Conservation (phyloP, 2,797 vertebrate species). For the Brachymystax lenok region DNA sequence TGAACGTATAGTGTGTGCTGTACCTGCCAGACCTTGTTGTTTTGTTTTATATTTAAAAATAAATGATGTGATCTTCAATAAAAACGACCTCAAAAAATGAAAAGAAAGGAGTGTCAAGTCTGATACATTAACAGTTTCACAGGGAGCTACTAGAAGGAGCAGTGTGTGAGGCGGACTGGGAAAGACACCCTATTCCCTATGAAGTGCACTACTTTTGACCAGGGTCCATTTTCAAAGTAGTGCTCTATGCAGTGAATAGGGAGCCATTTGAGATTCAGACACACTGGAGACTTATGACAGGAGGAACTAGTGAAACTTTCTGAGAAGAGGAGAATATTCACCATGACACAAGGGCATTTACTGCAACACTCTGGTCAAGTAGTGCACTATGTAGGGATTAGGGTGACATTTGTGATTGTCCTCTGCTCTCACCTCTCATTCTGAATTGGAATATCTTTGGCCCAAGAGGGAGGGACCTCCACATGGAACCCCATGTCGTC, state of each 20-base stretch:
- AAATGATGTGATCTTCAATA: too few species aligned
- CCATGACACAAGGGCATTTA: slow-evolving; percentile 38
- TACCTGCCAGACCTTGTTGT: too few species aligned
- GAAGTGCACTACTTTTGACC: background rate
- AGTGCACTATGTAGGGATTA: background rate
- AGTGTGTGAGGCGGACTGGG: background rate
- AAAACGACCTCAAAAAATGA: too few species aligned
- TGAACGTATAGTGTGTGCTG: too few species aligned
- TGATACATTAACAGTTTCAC: background rate
- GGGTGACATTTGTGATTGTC: background rate
- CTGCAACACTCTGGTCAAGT: slow-evolving; percentile 40
- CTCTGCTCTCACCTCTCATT: slow-evolving; percentile 70
- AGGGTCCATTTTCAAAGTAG: background rate
- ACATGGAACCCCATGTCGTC: slow-evolving; percentile 87
- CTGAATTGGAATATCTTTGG: slow-evolving; percentile 72
- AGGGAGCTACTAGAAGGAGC: background rate
- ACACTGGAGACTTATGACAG: slow-evolving; percentile 50
- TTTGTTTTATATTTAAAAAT: too few species aligned
- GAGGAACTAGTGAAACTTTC: slow-evolving; percentile 35
- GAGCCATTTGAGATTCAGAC: background rate
- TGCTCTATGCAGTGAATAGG: background rate
- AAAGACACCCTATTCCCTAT: background rate
- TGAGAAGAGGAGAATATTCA: slow-evolving; percentile 46
- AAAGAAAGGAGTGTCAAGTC: background rate
- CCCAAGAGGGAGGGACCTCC: slow-evolving; percentile 77